Evolutionary conservation across 2,888 invertebrate species (phyloP), one percentile per base, ranked within the genome.

Genomic region (Corbicula japonica): DNA sequence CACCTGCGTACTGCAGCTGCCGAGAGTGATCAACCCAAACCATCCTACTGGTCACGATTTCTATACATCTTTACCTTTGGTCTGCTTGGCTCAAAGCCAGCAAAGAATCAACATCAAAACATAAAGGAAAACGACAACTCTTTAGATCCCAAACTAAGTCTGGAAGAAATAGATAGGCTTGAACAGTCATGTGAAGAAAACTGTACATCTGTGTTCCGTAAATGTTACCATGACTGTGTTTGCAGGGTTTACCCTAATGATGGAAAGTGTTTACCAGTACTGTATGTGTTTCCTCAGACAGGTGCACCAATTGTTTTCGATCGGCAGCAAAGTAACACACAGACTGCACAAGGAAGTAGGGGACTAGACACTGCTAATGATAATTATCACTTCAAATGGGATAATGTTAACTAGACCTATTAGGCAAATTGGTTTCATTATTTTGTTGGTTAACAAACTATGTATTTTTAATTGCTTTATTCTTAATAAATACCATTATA

Each of bases 151-250:
- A 12, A 34, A 21, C 2, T 35, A 21, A 18, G 23, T 34, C 12
- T 15, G 28, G 5, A 26, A 23, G 52, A 52, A 52, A 15, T 6
- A 4, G 23, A 18, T 30, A n/a, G 21, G 5, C 21, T 26, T 26
- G 58, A 35, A 5, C 35, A 34, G 38, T 8, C 38, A 35, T 58
- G 58, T 35, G 2, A 35, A 23, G 23, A 35, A 34, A 58, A 58
- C 8, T 58, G 58, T 28, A 58, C 58, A 21, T n/a, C 1, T 4
- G n/a, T 58, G 32, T 56, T 56, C 30, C 41, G 56, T 26, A 26
- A 44, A 56, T 68, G 68, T 41, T 54, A 54, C n/a, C 30, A n/a
- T 10, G 23, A 38, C 26, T 66, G 66, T 54, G 28, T 38, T 5
- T 52, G 54, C 21, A 32, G 32, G 38, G 61, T 21, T 35, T 35